These are phyloP conservation scores for Epinotia nisella DNA, from an alignment of 2,888 invertebrate genomes.

Conservation along the genomic window DNA sequence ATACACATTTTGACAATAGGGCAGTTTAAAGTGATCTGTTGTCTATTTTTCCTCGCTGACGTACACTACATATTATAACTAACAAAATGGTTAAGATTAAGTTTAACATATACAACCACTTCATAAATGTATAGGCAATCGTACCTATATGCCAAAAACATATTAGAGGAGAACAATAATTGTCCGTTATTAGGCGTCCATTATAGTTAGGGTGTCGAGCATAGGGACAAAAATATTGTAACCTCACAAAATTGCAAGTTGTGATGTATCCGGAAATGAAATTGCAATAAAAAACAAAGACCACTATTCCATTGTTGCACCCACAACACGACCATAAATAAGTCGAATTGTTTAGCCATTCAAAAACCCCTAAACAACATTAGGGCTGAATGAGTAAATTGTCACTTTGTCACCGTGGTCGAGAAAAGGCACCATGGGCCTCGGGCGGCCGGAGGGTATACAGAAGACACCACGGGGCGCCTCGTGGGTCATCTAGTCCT, in stretches of 20 bases:
- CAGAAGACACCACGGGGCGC: slow-evolving; percentile 55
- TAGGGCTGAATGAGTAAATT: slow-evolving; percentile 80
- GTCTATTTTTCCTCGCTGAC: too few species aligned
- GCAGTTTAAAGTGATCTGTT: too few species aligned
- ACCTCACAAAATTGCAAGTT: slow-evolving; percentile 7
- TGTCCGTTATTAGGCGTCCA: too few species aligned
- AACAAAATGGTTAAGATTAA: too few species aligned
- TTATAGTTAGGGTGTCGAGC: too few species aligned
- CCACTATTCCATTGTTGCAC: slow-evolving; percentile 67
- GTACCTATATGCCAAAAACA: too few species aligned
- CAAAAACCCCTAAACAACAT: slow-evolving; percentile 80
- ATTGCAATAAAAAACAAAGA: slow-evolving; percentile 71
- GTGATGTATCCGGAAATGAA: slow-evolving; percentile 73
- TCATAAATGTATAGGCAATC: too few species aligned
- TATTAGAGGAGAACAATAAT: too few species aligned
- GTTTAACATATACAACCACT: too few species aligned
- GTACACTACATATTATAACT: too few species aligned
- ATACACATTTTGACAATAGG: too few species aligned
- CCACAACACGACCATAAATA: slow-evolving; percentile 77
- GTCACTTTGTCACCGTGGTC: slow-evolving; percentile 76
- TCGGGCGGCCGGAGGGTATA: slow-evolving; percentile 59
- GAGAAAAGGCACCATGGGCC: slow-evolving; percentile 63
- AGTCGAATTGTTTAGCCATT: slow-evolving; percentile 73
- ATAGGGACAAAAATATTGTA: too few species aligned
- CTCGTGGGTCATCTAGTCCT: slow-evolving; percentile 48